Percentiles rank a stretch among this genome's conserved stretches.
Evolutionary conservation across 2,888 invertebrate genomes (phyloP).

Genomic region (Pilophorus perplexus): DNA sequence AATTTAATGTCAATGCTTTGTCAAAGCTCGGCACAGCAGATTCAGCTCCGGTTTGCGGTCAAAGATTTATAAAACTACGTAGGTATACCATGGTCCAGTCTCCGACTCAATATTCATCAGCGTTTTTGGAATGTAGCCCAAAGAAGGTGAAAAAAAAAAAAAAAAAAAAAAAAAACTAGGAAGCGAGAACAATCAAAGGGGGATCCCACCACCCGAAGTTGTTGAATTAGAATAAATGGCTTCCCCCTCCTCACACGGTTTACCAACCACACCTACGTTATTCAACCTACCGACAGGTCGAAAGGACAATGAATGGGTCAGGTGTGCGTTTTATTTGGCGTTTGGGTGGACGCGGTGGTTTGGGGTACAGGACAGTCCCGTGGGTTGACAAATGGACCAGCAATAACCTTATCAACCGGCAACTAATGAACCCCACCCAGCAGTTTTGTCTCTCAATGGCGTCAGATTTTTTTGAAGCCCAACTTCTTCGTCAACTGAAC

Average conservation of each 20-base stretch:
- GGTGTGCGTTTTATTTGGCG: constrained; percentile 25
- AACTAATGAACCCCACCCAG: constrained; percentile 22
- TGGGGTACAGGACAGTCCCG: neutral
- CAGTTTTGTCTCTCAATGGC: too few relatives aligned
- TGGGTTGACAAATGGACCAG: constrained; percentile 22
- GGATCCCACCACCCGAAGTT: constrained; percentile 18
- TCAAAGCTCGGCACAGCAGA: too few relatives aligned
- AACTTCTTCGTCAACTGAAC: too few relatives aligned
- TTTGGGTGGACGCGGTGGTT: neutral
- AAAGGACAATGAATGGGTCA: constrained; percentile 22
- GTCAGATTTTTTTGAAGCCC: too few relatives aligned
- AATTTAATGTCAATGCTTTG: too few relatives aligned
- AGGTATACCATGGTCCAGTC: too few relatives aligned
- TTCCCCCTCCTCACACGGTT: neutral
- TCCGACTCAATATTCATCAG: constrained; percentile 19
- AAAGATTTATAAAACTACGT: too few relatives aligned
- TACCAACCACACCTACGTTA: neutral
- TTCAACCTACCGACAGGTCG: too few relatives aligned
- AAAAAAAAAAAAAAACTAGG: too few relatives aligned
- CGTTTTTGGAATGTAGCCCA: constrained; percentile 13
- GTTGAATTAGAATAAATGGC: constrained; percentile 27
- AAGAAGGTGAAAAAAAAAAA: neutral
- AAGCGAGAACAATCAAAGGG: constrained; percentile 7
- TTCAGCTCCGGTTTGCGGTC: too few relatives aligned
- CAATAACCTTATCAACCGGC: constrained; percentile 15